Evolutionary conservation across 1,140 invertebrate species (phyloP).

Genomic region (Calosoma granatense): DNA sequence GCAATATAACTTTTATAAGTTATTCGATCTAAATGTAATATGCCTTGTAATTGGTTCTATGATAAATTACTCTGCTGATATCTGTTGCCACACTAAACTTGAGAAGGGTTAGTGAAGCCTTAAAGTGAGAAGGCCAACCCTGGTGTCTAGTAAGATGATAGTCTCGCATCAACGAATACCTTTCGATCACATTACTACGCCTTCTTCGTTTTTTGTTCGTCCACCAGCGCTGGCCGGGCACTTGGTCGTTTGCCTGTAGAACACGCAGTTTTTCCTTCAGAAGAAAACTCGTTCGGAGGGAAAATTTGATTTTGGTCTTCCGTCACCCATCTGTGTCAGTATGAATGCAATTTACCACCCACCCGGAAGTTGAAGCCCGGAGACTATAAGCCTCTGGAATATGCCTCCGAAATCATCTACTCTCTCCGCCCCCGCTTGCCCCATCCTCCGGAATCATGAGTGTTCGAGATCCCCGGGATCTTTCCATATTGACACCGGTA

Average conservation of each 20-base stretch:
- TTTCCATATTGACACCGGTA: no score
- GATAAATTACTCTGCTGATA: no score
- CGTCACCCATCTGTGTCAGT: constrained; percentile 18
- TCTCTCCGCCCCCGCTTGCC: not conserved
- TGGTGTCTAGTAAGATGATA: no score
- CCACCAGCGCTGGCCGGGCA: not conserved
- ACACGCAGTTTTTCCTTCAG: constrained; percentile 1
- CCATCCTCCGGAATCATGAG: not conserved
- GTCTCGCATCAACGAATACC: not conserved
- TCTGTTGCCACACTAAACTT: no score
- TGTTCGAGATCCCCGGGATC: constrained; percentile 14
- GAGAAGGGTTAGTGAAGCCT: no score
- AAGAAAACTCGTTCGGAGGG: constrained; percentile 14
- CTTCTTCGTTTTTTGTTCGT: not conserved
- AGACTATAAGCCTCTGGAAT: not conserved
- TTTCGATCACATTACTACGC: not conserved
- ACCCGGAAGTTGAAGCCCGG: not conserved
- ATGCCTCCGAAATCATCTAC: not conserved
- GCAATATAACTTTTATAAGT: no score
- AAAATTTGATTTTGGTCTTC: constrained; percentile 19
- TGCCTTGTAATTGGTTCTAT: no score
- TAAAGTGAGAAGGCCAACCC: no score
- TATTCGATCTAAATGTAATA: no score
- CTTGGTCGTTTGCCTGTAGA: not conserved
- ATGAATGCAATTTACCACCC: constrained; percentile 17